Conservation (phyloP, 2,797 vertebrate genomes). For the Tiaroga cobitis region DNA sequence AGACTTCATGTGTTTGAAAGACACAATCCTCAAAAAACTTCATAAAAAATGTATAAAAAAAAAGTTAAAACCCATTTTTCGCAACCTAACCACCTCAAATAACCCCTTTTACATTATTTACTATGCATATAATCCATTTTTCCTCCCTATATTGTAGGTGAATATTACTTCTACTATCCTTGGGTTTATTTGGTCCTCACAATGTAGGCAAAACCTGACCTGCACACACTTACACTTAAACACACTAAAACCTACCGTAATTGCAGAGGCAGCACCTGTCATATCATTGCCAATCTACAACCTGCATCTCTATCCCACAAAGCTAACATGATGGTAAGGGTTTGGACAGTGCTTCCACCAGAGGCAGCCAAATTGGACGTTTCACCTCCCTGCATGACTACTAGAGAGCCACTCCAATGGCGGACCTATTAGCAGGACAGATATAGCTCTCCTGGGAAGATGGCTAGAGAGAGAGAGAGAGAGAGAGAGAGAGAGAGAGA, state of each 20-base stretch:
- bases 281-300: slow-evolving; percentile 39
- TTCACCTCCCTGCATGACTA: slow-evolving; percentile 56
- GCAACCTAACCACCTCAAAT: neutral
- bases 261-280: slow-evolving; percentile 54
- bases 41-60: neutral
- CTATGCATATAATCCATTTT: neutral
- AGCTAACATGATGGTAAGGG: slow-evolving; percentile 30
- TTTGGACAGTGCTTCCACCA: slow-evolving; percentile 20
- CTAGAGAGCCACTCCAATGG: slow-evolving; percentile 60
- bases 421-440: slow-evolving; percentile 69
- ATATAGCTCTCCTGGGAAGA: slow-evolving; percentile 71
- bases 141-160: no score
- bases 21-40: neutral
- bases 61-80: neutral
- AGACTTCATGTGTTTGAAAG: neutral
- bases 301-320: slow-evolving; percentile 49
- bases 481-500: slow-evolving; percentile 8
- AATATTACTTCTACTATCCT: no score
- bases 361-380: slow-evolving; percentile 48
- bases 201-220: neutral
- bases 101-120: neutral
- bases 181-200: neutral
- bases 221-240: neutral
- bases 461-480: slow-evolving; percentile 52
- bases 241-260: slow-evolving; percentile 15